Evolutionary conservation across 1,140 invertebrate genomes (phyloP).

Genomic region (Planococcus citri): DNA sequence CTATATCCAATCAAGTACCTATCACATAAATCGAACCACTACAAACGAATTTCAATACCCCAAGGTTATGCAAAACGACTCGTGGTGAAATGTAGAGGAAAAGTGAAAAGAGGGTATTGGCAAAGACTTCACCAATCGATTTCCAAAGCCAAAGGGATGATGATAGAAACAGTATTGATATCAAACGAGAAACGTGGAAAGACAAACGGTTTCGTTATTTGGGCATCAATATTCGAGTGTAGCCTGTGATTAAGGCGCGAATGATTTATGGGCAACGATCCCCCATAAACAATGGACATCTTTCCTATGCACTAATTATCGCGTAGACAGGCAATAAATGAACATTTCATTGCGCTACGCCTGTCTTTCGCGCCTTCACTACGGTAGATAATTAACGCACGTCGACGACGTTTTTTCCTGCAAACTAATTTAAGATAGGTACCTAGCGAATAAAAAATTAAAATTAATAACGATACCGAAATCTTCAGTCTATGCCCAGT

Average conservation of each 20-base stretch:
- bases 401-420: not conserved
- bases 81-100: no score
- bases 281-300: not conserved
- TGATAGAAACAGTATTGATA: not conserved
- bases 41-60: no score
- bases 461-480: no score
- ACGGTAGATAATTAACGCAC: not conserved
- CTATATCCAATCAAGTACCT: no score
- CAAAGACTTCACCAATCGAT: not conserved
- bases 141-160: not conserved
- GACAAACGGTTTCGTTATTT: not conserved
- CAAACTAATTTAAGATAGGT: no score
- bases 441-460: no score
- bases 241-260: constrained; percentile 1
- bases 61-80: no score
- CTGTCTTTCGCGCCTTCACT: not conserved
- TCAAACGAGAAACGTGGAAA: not conserved
- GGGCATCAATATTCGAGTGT: not conserved
- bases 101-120: no score
- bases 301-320: not conserved
- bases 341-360: not conserved
- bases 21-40: no score
- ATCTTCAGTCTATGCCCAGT: no score
- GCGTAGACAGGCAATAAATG: not conserved
- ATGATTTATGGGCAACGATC: not conserved